Evolutionary conservation across 1,140 invertebrate genomes (phyloP).

Genomic region (Drosophila pectinifera): DNA sequence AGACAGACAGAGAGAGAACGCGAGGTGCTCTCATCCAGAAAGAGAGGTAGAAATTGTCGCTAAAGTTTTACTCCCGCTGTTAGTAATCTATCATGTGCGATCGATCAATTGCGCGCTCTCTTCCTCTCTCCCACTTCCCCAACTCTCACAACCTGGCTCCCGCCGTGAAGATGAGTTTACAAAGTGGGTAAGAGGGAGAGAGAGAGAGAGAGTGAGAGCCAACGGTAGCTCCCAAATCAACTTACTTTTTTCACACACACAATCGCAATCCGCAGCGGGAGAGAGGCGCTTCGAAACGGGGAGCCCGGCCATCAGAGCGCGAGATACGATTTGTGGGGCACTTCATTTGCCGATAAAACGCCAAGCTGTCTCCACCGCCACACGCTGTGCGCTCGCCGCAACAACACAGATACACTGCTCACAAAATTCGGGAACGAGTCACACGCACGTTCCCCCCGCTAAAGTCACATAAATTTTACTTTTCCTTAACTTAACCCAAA

Average conservation of each 20-base stretch:
- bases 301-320: slow-evolving; percentile 27
- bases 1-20: slow-evolving; percentile 12
- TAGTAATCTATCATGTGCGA: slow-evolving; percentile 49
- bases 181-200: slow-evolving; percentile 10
- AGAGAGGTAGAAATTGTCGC: slow-evolving; percentile 22
- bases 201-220: not conserved
- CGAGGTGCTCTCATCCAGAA: not conserved
- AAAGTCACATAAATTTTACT: slow-evolving; percentile 47
- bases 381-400: slow-evolving; percentile 44
- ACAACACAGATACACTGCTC: slow-evolving; percentile 31
- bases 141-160: not conserved
- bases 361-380: slow-evolving; percentile 59
- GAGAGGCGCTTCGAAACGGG: slow-evolving; percentile 10
- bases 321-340: slow-evolving; percentile 61
- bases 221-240: slow-evolving; percentile 26
- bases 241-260: slow-evolving; percentile 46
- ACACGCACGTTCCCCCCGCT: slow-evolving; percentile 52
- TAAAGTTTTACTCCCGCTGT: slow-evolving; percentile 29
- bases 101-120: slow-evolving; percentile 42
- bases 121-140: slow-evolving; percentile 19
- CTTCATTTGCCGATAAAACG: slow-evolving; percentile 80
- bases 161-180: slow-evolving; percentile 16
- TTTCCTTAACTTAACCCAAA: slow-evolving; percentile 61
- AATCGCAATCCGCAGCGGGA: slow-evolving; percentile 13
- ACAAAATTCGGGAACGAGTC: slow-evolving; percentile 57